Evolutionary conservation across 2,113 vertebrate genomes (phyloP).

Genomic region (Leptobrachium leishanense): DNA sequence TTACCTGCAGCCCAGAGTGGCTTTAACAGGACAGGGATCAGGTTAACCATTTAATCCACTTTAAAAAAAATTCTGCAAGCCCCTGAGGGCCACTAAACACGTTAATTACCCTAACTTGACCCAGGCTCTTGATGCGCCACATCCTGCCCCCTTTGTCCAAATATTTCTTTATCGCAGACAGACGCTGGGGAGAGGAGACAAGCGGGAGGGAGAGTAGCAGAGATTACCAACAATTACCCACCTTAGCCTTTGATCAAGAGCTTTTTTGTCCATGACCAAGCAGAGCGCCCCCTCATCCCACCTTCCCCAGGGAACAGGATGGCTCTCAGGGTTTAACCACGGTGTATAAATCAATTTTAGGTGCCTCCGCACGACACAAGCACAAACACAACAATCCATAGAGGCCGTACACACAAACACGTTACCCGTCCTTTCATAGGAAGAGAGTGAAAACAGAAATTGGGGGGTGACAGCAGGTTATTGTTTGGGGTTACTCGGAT

Average conservation of each 20-base stretch:
- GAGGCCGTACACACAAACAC: not conserved
- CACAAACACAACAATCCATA: not conserved
- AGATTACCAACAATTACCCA: not conserved
- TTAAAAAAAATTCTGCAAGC: no score
- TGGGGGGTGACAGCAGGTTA: no score
- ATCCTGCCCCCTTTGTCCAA: not conserved
- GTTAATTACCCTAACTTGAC: not conserved
- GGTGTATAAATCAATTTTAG: slow-evolving; percentile 12
- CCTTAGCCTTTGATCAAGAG: slow-evolving; percentile 28
- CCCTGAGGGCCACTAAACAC: no score
- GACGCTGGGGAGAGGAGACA: slow-evolving; percentile 6
- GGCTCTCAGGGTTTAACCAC: not conserved
- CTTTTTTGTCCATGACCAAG: slow-evolving; percentile 25
- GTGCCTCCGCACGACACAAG: not conserved
- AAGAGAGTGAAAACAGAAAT: no score
- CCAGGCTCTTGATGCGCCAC: not conserved
- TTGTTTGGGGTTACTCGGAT: no score
- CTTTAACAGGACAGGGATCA: no score
- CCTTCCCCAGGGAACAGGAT: slow-evolving; percentile 17
- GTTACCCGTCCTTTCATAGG: no score
- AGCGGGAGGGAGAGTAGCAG: not conserved
- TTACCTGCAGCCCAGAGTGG: no score
- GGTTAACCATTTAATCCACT: no score
- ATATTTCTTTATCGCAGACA: slow-evolving; percentile 33
- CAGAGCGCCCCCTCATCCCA: not conserved